Percentiles rank a stretch among this genome's conserved stretches.
Conservation (phyloP, 2,113 vertebrate species). For the Nothobranchius furzeri region DNA sequence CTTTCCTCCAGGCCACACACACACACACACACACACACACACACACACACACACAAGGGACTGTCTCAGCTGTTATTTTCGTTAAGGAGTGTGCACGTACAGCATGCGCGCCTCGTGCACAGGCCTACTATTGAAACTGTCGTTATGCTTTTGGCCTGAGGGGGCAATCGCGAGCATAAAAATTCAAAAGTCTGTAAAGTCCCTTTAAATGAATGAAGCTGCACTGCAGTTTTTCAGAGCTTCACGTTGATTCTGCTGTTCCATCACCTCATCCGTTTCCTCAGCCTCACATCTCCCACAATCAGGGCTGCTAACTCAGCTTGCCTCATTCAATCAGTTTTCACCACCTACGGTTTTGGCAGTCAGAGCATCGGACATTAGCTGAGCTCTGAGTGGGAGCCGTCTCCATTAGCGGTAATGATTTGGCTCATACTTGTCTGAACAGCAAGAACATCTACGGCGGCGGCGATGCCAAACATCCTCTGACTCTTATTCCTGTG, state of each 20-base stretch:
- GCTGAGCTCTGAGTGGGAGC: slow-evolving; percentile 46
- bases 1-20: no score
- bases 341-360: slow-evolving; percentile 52
- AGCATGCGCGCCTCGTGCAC: no score
- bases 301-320: slow-evolving; percentile 39
- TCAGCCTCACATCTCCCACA: slow-evolving; percentile 13
- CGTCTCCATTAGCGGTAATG: slow-evolving; percentile 63
- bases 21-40: no score
- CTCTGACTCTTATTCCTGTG: not conserved
- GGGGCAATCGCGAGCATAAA: no score
- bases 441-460: slow-evolving; percentile 26
- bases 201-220: not conserved
- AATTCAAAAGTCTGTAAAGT: no score
- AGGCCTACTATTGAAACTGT: no score
- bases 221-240: not conserved
- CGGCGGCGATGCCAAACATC: slow-evolving; percentile 19
- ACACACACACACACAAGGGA: no score
- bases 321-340: slow-evolving; percentile 30
- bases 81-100: no score
- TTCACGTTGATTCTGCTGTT: not conserved
- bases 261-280: not conserved
- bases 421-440: slow-evolving; percentile 50
- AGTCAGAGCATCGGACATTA: slow-evolving; percentile 33
- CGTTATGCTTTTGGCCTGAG: no score
- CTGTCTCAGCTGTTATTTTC: no score